phyloP scores from a whole-genome alignment of 2,113 vertebrate genomes.

The Dipodomys spectabilis region DNA sequence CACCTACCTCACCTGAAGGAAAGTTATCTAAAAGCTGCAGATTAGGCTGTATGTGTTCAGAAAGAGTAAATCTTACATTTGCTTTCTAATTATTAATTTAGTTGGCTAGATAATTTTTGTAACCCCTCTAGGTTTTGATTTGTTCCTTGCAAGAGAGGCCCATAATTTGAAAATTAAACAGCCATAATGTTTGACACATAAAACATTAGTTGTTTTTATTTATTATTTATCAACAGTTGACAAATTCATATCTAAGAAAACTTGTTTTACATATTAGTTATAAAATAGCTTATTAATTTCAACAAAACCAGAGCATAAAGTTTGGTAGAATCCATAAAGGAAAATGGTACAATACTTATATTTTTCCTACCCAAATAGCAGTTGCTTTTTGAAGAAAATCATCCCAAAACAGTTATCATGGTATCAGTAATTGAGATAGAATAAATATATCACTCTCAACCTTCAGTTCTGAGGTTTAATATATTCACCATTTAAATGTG shows the following conservation, averaged over 20 bases:
- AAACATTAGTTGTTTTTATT: background rate
- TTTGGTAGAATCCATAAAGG: background rate
- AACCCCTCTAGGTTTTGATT: background rate
- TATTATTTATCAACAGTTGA: constrained; percentile 2
- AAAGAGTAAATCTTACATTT: constrained; percentile 25
- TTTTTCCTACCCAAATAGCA: background rate
- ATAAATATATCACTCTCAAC: constrained; percentile 27
- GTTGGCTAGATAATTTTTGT: background rate
- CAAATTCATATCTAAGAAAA: constrained; percentile 23
- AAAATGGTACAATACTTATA: background rate
- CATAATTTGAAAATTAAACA: constrained; percentile 28
- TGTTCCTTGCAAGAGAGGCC: background rate
- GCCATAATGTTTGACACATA: background rate
- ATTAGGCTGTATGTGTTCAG: background rate
- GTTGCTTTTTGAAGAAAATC: constrained; percentile 51
- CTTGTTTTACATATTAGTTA: constrained; percentile 11
- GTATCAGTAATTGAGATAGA: constrained; percentile 22
- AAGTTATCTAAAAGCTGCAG: background rate
- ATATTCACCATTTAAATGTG: background rate
- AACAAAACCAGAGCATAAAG: constrained; percentile 28
- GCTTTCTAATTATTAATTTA: background rate
- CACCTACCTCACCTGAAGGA: background rate
- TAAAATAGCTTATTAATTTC: constrained; percentile 5
- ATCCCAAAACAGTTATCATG: background rate
- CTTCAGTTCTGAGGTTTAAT: constrained; percentile 35